A percentile compares a stretch with the other conserved stretches of the same genome.
Evolutionary conservation across 2,797 vertebrate genomes (phyloP).

Genomic region (Bradypus variegatus): DNA sequence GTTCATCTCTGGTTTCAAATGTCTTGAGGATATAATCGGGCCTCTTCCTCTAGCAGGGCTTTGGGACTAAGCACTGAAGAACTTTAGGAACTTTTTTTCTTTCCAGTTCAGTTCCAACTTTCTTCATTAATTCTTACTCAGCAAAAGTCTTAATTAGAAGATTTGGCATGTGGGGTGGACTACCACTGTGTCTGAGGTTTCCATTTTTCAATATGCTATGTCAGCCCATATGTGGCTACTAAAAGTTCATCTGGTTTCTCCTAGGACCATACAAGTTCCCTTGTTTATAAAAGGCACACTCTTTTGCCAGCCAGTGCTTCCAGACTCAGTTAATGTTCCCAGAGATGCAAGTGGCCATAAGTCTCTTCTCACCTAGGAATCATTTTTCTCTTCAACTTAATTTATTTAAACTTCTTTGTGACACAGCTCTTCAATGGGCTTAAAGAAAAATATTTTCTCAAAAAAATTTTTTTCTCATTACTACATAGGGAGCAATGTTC

Average conservation of each 20-base stretch:
- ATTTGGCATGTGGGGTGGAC: neutral
- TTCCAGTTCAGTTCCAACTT: neutral
- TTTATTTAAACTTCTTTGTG: slow-evolving; percentile 19
- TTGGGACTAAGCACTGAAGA: neutral
- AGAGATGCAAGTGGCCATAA: neutral
- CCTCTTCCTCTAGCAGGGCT: neutral
- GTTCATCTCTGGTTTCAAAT: neutral
- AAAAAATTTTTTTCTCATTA: neutral
- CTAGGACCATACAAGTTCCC: neutral
- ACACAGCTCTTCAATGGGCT: neutral
- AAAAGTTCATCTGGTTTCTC: neutral
- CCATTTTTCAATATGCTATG: neutral
- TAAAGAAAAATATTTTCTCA: neutral
- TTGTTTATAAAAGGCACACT: neutral
- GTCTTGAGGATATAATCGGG: neutral
- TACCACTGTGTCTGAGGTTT: neutral
- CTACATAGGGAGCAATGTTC: neutral
- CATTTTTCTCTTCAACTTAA: neutral
- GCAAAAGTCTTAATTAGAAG: neutral
- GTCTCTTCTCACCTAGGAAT: neutral
- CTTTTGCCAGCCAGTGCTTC: neutral
- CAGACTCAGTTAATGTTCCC: neutral
- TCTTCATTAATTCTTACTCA: neutral
- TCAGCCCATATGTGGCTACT: neutral
- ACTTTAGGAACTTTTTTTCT: neutral